A percentile compares a stretch with the other conserved stretches of the same genome.
phyloP scores from a whole-genome alignment of 1,140 invertebrate species.

The Wasmannia auropunctata region DNA sequence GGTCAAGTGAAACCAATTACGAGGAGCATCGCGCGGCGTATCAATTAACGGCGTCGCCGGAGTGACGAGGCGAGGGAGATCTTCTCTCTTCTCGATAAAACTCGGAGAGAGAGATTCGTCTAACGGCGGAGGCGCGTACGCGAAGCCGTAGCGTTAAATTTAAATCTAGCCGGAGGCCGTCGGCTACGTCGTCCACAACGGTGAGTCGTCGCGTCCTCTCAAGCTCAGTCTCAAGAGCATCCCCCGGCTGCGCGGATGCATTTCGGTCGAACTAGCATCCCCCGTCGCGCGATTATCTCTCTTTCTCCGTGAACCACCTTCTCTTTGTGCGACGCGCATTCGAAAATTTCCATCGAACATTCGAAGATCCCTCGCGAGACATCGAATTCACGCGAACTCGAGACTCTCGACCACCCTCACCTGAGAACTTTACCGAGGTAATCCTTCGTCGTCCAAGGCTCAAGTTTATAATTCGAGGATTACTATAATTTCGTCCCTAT shows the following conservation, averaged over 20 bases:
- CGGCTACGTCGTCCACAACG: constrained; percentile 79
- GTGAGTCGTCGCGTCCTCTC: constrained; percentile 81
- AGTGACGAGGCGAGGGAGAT: neutral
- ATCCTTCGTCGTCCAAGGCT: neutral
- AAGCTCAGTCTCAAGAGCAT: constrained; percentile 85
- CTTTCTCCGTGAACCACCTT: neutral
- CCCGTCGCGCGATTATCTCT: constrained; percentile 13
- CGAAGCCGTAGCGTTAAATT: constrained; percentile 81
- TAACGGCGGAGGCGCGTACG: constrained; percentile 71
- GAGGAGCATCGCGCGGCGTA: constrained; percentile 42
- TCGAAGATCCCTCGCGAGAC: neutral
- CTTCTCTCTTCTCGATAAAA: constrained; percentile 64
- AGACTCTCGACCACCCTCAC: constrained; percentile 4
- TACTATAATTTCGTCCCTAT: neutral
- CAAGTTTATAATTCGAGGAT: neutral
- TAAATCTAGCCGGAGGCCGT: constrained; percentile 82
- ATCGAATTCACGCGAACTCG: constrained; percentile 35
- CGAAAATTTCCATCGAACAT: constrained; percentile 7
- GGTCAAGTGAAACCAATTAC: constrained; percentile 74
- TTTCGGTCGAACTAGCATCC: constrained; percentile 58
- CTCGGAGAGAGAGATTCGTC: constrained; percentile 82
- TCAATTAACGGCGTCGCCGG: constrained; percentile 58
- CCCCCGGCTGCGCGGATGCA: constrained; percentile 76
- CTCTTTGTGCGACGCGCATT: neutral
- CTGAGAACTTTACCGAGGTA: constrained; percentile 25